phyloP scores from a whole-genome alignment of 2,888 invertebrate species.

The Cactoblastis cactorum region DNA sequence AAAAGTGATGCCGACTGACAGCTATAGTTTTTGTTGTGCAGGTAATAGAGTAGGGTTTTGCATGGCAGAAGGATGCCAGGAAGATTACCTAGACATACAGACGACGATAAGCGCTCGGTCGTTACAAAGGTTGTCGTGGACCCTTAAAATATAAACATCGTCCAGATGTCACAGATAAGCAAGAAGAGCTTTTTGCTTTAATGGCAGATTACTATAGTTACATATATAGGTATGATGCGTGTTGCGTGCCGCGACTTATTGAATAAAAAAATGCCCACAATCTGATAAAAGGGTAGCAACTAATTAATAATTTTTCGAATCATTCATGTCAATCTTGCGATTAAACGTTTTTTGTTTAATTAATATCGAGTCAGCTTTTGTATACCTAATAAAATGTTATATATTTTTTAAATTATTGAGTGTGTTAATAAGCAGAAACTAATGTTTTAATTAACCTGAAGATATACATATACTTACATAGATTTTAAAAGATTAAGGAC shows the following conservation, averaged over 20 bases:
- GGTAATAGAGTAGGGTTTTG: conserved; percentile 44
- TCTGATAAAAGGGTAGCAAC: conserved; percentile 27
- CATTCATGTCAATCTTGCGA: background rate
- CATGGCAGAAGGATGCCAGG: conserved; percentile 29
- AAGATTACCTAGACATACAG: conserved; percentile 70
- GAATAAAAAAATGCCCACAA: conserved; percentile 51
- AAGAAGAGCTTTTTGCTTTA: conserved; percentile 69
- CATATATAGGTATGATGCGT: conserved; percentile 36
- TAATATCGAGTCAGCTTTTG: background rate
- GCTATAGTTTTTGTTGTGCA: conserved; percentile 39
- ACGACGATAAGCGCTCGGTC: conserved; percentile 67
- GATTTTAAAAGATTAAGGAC: too few relatives aligned
- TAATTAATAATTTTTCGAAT: background rate
- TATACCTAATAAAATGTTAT: too few relatives aligned
- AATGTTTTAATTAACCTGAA: too few relatives aligned
- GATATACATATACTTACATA: too few relatives aligned
- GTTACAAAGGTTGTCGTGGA: conserved; percentile 73
- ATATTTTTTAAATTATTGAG: too few relatives aligned
- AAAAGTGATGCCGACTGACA: conserved; percentile 28
- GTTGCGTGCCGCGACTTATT: conserved; percentile 54
- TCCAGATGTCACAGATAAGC: conserved; percentile 75
- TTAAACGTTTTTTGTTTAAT: too few relatives aligned
- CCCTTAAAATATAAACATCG: conserved; percentile 77
- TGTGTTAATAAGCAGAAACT: too few relatives aligned
- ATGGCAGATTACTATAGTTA: conserved; percentile 70